Percentiles rank a stretch among this genome's conserved stretches.
These are phyloP conservation scores for Heliconius aoede DNA, from an alignment of 2,888 invertebrate genomes.

Conservation along the genomic window DNA sequence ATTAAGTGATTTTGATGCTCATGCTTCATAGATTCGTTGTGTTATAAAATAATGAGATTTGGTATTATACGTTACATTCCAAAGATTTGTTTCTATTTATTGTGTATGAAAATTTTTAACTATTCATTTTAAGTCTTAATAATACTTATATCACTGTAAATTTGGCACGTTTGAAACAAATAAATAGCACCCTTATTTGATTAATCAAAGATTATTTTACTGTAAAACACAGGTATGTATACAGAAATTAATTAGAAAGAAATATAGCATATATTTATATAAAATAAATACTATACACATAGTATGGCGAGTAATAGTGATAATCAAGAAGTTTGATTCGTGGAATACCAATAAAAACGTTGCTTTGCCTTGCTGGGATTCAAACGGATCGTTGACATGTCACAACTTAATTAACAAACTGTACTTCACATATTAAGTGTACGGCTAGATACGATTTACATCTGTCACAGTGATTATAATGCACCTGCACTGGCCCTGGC, in stretches of 20 bases:
- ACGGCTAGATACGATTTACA: slow-evolving; percentile 52
- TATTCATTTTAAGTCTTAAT: no score
- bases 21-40: not conserved
- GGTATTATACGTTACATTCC: no score
- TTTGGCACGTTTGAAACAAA: not conserved
- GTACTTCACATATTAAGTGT: slow-evolving; percentile 20
- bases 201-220: no score
- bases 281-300: not conserved
- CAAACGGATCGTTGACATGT: slow-evolving; percentile 22
- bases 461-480: slow-evolving; percentile 73
- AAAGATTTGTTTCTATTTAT: not conserved
- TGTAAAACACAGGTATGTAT: not conserved
- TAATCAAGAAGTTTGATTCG: slow-evolving; percentile 13
- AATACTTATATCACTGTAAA: not conserved
- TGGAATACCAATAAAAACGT: slow-evolving; percentile 21
- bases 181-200: no score
- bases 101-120: no score
- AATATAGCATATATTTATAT: not conserved
- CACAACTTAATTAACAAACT: slow-evolving; percentile 28
- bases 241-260: not conserved
- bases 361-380: slow-evolving; percentile 9
- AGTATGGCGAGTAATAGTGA: not conserved
- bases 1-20: fast-evolving
- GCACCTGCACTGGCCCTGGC: slow-evolving; percentile 58
- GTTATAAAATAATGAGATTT: no score